Evolutionary conservation across 2,113 vertebrate species (phyloP), one percentile per base, ranked within the genome.

Genomic region (Haliaeetus leucogaster): DNA sequence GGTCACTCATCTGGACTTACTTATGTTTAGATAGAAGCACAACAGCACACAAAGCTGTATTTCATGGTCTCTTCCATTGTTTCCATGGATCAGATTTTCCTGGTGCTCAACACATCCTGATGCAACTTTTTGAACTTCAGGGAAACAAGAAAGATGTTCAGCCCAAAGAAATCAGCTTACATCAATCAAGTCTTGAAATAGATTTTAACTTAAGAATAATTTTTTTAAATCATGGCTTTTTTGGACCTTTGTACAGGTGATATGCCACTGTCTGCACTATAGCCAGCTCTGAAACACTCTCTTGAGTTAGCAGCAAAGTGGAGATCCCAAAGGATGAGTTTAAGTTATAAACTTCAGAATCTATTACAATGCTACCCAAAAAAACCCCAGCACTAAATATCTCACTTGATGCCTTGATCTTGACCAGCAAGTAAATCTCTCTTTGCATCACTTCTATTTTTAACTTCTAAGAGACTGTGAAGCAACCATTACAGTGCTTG

Each of bases 371-470:
- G 47, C n/a, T 86, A 38, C 7, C 7, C 9, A 4, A 72, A 61
- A 32, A 10, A 2, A 0, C 0, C 11, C 38, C 32, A 73, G 34
- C 23, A 53, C 5, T 26, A 53, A 30, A 7, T 30, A 62, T 16
- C 34, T 61, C 17, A 7, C 20, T 74, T 66, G 59, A 65, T 52
- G 18, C 13, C 40, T 85, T 70, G 22, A 74, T 62, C 55, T 82
- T 86, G 47, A 79, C 9, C 12, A 71, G 26, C 0, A 56, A 61
- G 11, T 71, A 4, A 65, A 34, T 50, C 9, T 85, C 48, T 47
- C 36, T 76, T 83, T n/a, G 9, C 3, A 82, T 25, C 15, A 40
- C 18, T 91, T 50, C 25, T 45, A 23, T 53, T 74, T 88, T 92
- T 88, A 89, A 89, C 30, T 7, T 86, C 30, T 67, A 53, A 61